phyloP scores from a whole-genome alignment of 1,140 invertebrate genomes.

The Chironomus tepperi region DNA sequence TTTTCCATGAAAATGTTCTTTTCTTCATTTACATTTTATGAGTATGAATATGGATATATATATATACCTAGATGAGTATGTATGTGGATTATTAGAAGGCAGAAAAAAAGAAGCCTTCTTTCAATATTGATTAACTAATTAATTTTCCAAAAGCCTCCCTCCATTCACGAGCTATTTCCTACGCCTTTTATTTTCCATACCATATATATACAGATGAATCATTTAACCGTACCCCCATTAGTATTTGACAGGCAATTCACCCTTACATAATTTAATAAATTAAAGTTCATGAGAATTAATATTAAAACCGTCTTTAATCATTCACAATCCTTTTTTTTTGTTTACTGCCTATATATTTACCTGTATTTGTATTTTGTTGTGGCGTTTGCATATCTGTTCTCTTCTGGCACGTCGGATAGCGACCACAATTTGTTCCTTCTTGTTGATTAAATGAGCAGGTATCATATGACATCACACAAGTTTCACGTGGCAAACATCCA shows the following conservation, averaged over 20 bases:
- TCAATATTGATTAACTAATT: constrained; percentile 15
- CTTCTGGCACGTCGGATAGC: constrained; percentile 56
- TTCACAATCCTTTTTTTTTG: background rate
- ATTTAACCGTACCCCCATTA: too few relatives aligned
- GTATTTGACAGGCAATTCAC: too few relatives aligned
- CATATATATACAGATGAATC: too few relatives aligned
- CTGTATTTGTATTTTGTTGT: constrained; percentile 28
- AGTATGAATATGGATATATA: background rate
- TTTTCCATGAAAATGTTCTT: background rate
- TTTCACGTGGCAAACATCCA: constrained; percentile 58
- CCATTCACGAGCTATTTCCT: background rate
- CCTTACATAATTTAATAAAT: background rate
- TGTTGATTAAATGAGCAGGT: constrained; percentile 48
- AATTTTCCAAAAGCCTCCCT: background rate
- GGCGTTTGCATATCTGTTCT: constrained; percentile 42
- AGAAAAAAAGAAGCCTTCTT: background rate
- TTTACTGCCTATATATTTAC: constrained; percentile 28
- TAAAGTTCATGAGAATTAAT: background rate
- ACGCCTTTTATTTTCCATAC: background rate
- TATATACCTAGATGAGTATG: background rate
- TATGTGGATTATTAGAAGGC: background rate
- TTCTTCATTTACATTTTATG: background rate
- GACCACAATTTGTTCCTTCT: constrained; percentile 50
- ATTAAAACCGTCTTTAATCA: background rate
- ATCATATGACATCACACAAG: constrained; percentile 61